A percentile compares a stretch with the other conserved stretches of the same genome.
Evolutionary conservation across 2,888 invertebrate species (phyloP).

Genomic region (Oscheius sp.): DNA sequence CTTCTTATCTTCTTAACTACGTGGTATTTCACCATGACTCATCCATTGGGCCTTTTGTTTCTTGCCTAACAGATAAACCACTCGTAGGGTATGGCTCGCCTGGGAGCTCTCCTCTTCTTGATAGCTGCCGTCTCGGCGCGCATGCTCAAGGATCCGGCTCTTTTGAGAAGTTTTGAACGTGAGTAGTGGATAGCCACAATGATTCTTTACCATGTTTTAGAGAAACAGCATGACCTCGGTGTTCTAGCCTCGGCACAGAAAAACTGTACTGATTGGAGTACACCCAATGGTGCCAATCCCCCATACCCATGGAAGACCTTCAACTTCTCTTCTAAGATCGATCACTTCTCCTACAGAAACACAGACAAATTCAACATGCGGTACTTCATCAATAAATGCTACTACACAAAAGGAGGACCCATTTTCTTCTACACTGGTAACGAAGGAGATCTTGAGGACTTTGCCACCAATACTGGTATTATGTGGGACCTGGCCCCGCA

Average conservation of each 20-base stretch:
- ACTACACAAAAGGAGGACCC: conserved; percentile 77
- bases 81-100: background rate
- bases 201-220: background rate
- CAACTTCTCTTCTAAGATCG: conserved; percentile 26
- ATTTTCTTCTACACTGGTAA: conserved; percentile 95
- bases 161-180: background rate
- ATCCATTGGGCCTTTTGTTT: too few species aligned
- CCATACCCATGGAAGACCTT: conserved; percentile 32
- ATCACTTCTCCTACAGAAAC: conserved; percentile 29
- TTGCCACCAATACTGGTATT: conserved; percentile 89
- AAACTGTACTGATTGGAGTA: background rate
- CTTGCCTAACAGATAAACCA: too few species aligned
- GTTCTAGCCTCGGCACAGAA: background rate
- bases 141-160: background rate
- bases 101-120: background rate
- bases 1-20: too few species aligned
- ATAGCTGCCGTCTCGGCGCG: background rate
- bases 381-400: conserved; percentile 19
- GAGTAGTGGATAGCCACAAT: background rate
- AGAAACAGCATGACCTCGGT: background rate
- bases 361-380: conserved; percentile 28
- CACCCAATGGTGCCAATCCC: background rate
- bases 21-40: too few species aligned
- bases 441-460: conserved; percentile 89
- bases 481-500: conserved; percentile 89